Base-by-base conservation (phyloP, 2,797 vertebrate genomes). In the Tamandua tetradactyla region DNA sequence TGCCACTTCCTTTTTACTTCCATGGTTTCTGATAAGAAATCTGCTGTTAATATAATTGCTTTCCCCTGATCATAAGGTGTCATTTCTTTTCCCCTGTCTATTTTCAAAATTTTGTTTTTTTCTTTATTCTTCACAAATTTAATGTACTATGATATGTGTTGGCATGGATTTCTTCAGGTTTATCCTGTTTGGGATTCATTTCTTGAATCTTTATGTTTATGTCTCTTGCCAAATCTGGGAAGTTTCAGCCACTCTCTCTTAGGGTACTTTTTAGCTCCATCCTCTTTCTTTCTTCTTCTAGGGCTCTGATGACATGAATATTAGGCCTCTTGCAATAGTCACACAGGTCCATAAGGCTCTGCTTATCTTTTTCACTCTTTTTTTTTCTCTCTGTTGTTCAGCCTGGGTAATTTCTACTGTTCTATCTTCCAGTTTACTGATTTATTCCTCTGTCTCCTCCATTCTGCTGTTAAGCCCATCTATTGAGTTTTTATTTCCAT, bases 61-160 rank as follows among this genome's bases (percentile, higher is more conserved):
- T 66, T 62, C 5, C 42, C 13, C 3, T 5, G 47, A 2, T 82
- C 55, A 47, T 86, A 75, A 35, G 3, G 23, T 72, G n/a, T 47
- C 2, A 2, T 75, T 61, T 83, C 85, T n/a, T n/a, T n/a, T n/a
- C 52, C 18, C 85, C 59, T 12, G 27, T n/a, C 15, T 79, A 12
- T 44, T 88, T 88, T 62, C 30, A 47, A 88, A 37, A 27, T 40
- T 88, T 62, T 75, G 32, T 64, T 15, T 49, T 66, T 91, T 17
- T 59, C 8, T 82, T 91, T 80, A 13, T 14, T 62, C 93, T 93
- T 88, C 55, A 89, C 44, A 88, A 75, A 37, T 44, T 66, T 72
- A 74, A 61, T 59, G 55, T 55, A 20, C 20, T 79, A 68, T 52
- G 14, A 57, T 55, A 35, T 62, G 2, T 69, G 14, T 68, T 75